Base-by-base conservation (phyloP, 2,888 invertebrate species). In the Tetragonula carbonaria region DNA sequence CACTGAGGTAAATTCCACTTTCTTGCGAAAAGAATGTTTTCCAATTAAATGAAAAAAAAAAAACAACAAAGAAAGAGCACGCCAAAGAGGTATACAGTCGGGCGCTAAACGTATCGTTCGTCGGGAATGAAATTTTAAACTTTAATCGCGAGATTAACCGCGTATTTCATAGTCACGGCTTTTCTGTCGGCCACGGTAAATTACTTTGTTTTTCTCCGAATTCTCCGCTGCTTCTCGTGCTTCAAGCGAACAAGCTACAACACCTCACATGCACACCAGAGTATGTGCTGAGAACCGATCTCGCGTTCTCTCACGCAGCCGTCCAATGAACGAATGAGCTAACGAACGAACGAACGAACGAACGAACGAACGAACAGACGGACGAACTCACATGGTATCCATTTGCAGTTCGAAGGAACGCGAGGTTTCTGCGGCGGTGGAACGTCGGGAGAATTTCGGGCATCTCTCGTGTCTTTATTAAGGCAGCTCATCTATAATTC, bases 401-500 rank as follows among this genome's bases (percentile, higher is more conserved):
- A 72, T 73, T 74, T 71, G 80, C 76, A 80, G 81, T 88, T 85
- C 67, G 88, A 67, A 82, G 85, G 85, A 83, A 88, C 82, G 85
- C 16, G 16, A 18, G 13, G 63, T 71, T 72, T 63, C 80, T 86
- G 86, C 79, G 74, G 66, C 86, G 85, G 76, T 82, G 86, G 88
- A 86, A 90, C 88, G 89, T 86, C 84, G 86, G 75, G 88, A 89
- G 90, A 88, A 90, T 90, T 86, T 90, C 87, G 88, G 82, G 85
- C 84, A 87, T 87, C 85, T 86, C 77, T 13, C 78, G 76, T 86
- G 87, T 89, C 91, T 90, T 91, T 89, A 91, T 90, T 90, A 90
- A 87, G 88, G 86, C 82, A 72, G 80, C 88, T 87, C 85, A 86
- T 90, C 91, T 88, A 89, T 91, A 91, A 91, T 89, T 91, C 91